Conservation (phyloP, 2,888 invertebrate genomes). For the Digitonthophagus gazella region DNA sequence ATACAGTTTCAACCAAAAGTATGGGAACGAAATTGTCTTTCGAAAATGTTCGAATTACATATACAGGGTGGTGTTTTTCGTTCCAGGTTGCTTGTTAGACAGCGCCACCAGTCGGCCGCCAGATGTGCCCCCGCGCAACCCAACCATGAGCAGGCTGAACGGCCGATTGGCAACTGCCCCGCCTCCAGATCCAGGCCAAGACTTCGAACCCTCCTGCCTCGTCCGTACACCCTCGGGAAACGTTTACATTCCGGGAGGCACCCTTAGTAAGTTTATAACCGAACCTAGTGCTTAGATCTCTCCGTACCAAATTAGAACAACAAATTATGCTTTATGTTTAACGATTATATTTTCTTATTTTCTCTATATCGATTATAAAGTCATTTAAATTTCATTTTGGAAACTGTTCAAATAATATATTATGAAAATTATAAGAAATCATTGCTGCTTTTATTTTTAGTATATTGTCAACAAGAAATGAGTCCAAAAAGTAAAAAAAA, state of each 20-base stretch:
- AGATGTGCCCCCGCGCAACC: constrained; percentile 88
- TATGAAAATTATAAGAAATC: no score
- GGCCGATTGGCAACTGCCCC: constrained; percentile 83
- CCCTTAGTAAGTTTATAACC: constrained; percentile 53
- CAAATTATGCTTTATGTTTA: background rate
- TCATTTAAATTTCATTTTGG: no score
- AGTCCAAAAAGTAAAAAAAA: no score
- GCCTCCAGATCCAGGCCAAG: constrained; percentile 63
- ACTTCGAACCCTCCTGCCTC: constrained; percentile 87
- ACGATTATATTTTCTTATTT: background rate
- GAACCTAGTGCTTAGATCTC: background rate
- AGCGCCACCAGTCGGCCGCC: constrained; percentile 76
- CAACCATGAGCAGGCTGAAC: constrained; percentile 88
- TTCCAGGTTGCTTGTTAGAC: constrained; percentile 81
- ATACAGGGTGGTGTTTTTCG: constrained; percentile 14
- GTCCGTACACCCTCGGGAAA: constrained; percentile 90
- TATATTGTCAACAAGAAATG: no score
- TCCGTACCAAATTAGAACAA: background rate
- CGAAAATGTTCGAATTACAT: constrained; percentile 7
- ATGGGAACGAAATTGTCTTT: constrained; percentile 17
- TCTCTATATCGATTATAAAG: background rate
- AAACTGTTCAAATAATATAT: no score
- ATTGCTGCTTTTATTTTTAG: no score
- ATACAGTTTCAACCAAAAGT: background rate
- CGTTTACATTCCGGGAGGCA: constrained; percentile 88